These are phyloP conservation scores for Caradrina kadenii DNA, from an alignment of 2,888 invertebrate species.

Conservation along the genomic window DNA sequence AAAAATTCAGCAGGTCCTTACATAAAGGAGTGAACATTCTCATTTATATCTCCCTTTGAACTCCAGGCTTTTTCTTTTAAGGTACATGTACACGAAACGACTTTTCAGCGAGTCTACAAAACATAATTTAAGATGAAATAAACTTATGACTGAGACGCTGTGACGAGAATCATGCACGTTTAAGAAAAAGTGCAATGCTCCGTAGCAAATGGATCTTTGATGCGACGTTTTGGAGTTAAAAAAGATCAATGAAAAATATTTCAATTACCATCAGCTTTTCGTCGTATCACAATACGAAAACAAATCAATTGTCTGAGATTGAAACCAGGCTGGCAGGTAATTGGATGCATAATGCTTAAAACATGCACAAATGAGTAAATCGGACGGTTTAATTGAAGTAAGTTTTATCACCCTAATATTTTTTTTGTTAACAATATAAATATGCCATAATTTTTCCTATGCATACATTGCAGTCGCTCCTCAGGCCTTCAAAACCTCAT, in stretches of 20 bases:
- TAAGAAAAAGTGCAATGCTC: constrained; percentile 27
- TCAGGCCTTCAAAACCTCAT: constrained; percentile 22
- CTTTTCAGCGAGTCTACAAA: constrained; percentile 59
- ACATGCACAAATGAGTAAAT: neutral
- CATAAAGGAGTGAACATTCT: constrained; percentile 73
- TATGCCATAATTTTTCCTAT: neutral
- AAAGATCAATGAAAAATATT: neutral
- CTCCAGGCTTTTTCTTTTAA: constrained; percentile 78
- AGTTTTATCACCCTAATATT: too few relatives aligned
- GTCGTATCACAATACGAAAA: neutral
- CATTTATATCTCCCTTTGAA: constrained; percentile 81
- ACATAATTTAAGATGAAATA: constrained; percentile 48
- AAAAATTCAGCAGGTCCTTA: constrained; percentile 79
- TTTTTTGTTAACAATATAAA: neutral
- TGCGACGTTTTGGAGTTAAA: neutral
- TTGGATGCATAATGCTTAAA: neutral
- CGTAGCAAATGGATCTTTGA: constrained; percentile 1
- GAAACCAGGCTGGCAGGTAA: neutral
- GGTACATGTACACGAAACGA: constrained; percentile 64
- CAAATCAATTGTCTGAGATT: neutral
- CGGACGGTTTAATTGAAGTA: neutral
- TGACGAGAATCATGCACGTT: constrained; percentile 1
- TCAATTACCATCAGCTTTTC: neutral
- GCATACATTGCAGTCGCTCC: constrained; percentile 2
- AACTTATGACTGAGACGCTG: constrained; percentile 26